These are phyloP conservation scores for Listronotus bonariensis DNA, from an alignment of 1,140 invertebrate genomes.

Conservation along the genomic window DNA sequence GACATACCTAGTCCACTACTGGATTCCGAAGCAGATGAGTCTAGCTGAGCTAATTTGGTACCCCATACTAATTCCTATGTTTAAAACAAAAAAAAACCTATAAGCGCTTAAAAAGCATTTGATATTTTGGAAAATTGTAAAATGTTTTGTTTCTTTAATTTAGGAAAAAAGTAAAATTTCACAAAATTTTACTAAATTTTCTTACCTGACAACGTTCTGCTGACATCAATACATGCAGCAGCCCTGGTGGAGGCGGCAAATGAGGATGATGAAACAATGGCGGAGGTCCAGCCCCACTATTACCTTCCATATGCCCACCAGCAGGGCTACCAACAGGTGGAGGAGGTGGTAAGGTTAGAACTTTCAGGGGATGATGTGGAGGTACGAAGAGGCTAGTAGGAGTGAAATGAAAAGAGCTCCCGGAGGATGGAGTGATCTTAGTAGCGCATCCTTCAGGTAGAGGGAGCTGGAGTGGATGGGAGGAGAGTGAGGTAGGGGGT, in stretches of 20 bases:
- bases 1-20: constrained; percentile 34
- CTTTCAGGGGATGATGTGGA: constrained; percentile 57
- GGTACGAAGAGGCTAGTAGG: constrained; percentile 47
- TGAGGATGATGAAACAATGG: constrained; percentile 57
- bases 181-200: constrained; percentile 18
- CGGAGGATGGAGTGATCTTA: constrained; percentile 25
- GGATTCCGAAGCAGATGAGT: constrained; percentile 43
- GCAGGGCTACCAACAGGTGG: constrained; percentile 55
- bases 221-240: constrained; percentile 80
- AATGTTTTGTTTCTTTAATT: too few species aligned
- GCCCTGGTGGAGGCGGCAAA: constrained; percentile 67
- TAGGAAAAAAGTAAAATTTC: too few species aligned
- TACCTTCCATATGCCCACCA: constrained; percentile 33
- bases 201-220: constrained; percentile 84
- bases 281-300: constrained; percentile 34
- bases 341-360: constrained; percentile 56
- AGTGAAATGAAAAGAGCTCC: constrained; percentile 44
- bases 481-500: constrained; percentile 6
- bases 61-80: constrained; percentile 78
- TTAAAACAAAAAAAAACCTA: too few species aligned
- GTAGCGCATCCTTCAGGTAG: constrained; percentile 25
- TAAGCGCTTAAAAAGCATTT: too few species aligned
- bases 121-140: too few species aligned
- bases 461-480: constrained; percentile 38
- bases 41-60: constrained; percentile 60